phyloP scores from a whole-genome alignment of 2,113 vertebrate species.

The Etheostoma spectabile region DNA sequence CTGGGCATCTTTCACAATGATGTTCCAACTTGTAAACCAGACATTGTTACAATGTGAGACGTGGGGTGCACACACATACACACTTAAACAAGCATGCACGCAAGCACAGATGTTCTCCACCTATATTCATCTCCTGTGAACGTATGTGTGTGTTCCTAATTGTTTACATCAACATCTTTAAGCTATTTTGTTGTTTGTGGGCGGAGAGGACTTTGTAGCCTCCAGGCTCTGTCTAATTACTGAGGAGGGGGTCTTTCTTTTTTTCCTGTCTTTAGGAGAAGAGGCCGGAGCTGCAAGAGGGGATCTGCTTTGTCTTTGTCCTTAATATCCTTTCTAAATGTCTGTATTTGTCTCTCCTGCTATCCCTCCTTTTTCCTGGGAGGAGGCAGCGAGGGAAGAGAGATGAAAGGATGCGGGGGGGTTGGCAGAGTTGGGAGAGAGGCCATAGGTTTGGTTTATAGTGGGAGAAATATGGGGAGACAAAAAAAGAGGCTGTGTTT shows the following conservation, averaged over 20 bases:
- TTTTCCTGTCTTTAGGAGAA: conserved; percentile 32
- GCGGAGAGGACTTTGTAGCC: conserved; percentile 62
- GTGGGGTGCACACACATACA: neutral
- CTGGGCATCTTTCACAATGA: conserved; percentile 62
- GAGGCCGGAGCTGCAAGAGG: conserved; percentile 7
- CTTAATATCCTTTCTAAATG: conserved; percentile 16
- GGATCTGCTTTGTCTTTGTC: conserved; percentile 42
- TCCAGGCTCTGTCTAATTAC: conserved; percentile 67
- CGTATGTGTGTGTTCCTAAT: conserved; percentile 66
- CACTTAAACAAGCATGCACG: neutral
- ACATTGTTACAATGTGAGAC: conserved; percentile 45
- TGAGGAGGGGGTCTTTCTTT: conserved; percentile 41
- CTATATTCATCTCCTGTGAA: conserved; percentile 49
- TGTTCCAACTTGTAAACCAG: conserved; percentile 59
- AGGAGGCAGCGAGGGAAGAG: neutral
- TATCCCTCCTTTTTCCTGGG: neutral
- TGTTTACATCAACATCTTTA: conserved; percentile 81
- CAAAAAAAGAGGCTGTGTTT: neutral
- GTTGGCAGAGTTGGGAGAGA: conserved; percentile 11
- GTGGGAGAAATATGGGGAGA: conserved; percentile 4
- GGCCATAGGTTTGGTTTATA: conserved; percentile 18
- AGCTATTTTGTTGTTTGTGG: conserved; percentile 75
- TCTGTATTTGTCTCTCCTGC: conserved; percentile 6
- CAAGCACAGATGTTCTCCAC: conserved; percentile 56
- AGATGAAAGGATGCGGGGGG: conserved; percentile 39